These are phyloP conservation scores for Uloborus plumipes DNA, from an alignment of 2,888 invertebrate genomes.

Conservation along the genomic window DNA sequence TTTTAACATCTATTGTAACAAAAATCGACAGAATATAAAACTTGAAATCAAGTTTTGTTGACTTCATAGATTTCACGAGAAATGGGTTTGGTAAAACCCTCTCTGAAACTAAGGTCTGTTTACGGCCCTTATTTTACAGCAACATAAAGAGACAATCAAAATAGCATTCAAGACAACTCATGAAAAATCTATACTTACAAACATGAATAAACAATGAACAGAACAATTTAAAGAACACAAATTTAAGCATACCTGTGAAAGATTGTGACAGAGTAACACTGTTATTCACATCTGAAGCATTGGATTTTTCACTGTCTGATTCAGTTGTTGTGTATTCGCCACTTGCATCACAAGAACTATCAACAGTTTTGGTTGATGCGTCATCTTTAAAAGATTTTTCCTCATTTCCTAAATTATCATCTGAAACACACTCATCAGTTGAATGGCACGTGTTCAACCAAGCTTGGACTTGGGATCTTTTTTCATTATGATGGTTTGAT, in stretches of 20 bases:
- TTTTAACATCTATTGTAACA: too few relatives aligned
- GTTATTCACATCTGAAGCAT: slow-evolving; percentile 67
- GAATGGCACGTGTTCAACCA: slow-evolving; percentile 61
- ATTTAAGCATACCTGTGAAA: slow-evolving; percentile 36
- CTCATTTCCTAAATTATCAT: slow-evolving; percentile 9
- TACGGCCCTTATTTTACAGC: too few relatives aligned
- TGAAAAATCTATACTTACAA: too few relatives aligned
- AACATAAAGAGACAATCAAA: too few relatives aligned
- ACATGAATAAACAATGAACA: too few relatives aligned
- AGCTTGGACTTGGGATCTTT: slow-evolving; percentile 47
- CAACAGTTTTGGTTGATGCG: slow-evolving; percentile 28
- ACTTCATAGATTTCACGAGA: too few relatives aligned
- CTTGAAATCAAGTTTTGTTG: too few relatives aligned
- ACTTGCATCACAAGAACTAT: slow-evolving; percentile 82
- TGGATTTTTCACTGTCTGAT: slow-evolving; percentile 67
- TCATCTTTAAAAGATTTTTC: slow-evolving; percentile 15
- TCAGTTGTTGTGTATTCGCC: slow-evolving; percentile 84
- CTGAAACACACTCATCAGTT: slow-evolving; percentile 48
- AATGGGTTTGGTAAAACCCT: too few relatives aligned
- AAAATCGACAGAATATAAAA: too few relatives aligned
- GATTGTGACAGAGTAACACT: slow-evolving; percentile 66
- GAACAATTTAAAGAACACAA: too few relatives aligned
- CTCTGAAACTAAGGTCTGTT: too few relatives aligned
- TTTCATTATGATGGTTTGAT: not conserved
- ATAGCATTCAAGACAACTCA: too few relatives aligned